Base-by-base conservation (phyloP, 2,888 invertebrate species). In the Charanyca ferruginea region DNA sequence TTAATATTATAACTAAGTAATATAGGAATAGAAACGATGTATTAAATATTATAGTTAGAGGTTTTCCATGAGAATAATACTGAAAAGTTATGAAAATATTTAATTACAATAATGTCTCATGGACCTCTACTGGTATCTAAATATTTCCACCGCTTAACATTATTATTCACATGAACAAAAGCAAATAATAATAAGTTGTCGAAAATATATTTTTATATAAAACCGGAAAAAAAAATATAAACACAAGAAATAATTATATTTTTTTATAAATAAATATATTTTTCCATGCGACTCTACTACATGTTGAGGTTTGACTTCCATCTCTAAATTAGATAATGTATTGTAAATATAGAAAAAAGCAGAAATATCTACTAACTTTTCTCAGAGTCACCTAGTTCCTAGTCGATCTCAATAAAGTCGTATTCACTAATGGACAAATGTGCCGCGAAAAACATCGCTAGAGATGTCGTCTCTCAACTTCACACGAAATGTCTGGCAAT, bases 361-460 rank as follows among this genome's bases (percentile, higher is more conserved):
- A 25, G 35, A 9, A 23, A 38, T 16, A 22, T 28, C 42, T 18
- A 22, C 38, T 53, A 11, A 22, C 52, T 57, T 77, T 55, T 58
- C 63, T 83, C 87, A 84, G 87, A 86, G 87, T 87, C 87, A 87
- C 87, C 87, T 86, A 85, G 87, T 85, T 85, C 86, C 86, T 86
- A 80, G 69, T 61, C 69, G 45, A 73, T 57, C n/a, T 54, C 22
- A 44, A 48, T 11, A 51, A n/a, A n/a, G n/a, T n/a, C n/a, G n/a
- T n/a, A n/a, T n/a, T n/a, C n/a, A n/a, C n/a, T n/a, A n/a, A n/a
- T n/a, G n/a, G n/a, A n/a, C n/a, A n/a, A n/a, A n/a, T n/a, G n/a
- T n/a, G n/a, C n/a, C n/a, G n/a, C n/a, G n/a, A n/a, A n/a, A n/a
- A n/a, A n/a, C n/a, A n/a, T n/a, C n/a, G n/a, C n/a, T n/a, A n/a